Evolutionary conservation across 2,888 invertebrate genomes (phyloP).

Genomic region (Calliopum simillimum): DNA sequence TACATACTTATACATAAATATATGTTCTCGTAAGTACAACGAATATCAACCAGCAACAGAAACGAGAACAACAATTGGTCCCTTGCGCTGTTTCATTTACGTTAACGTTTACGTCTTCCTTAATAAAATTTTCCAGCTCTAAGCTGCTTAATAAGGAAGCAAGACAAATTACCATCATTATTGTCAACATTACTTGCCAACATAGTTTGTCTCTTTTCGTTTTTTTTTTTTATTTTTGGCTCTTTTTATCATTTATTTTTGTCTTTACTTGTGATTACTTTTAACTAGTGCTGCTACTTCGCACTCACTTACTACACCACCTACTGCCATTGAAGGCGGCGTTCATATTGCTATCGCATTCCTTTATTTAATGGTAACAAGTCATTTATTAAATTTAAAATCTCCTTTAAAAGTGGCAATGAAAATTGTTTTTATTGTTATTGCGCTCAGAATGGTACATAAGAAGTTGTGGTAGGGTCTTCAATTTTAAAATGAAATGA

Average conservation of each 20-base stretch:
- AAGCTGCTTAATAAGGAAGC: conserved; percentile 14
- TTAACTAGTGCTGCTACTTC: not conserved
- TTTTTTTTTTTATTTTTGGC: not conserved
- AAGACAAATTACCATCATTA: conserved; percentile 25
- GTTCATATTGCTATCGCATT: no score
- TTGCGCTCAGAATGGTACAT: no score
- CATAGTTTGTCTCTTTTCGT: conserved; percentile 10
- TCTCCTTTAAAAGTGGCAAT: no score
- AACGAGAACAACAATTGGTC: conserved; percentile 40
- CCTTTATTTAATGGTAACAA: no score
- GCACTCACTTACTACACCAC: not conserved
- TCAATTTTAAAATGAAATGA: no score
- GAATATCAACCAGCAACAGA: conserved; percentile 10
- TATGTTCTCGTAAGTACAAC: no score
- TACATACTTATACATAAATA: not conserved
- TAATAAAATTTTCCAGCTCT: not conserved
- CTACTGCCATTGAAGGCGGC: no score
- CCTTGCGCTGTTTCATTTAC: conserved; percentile 2
- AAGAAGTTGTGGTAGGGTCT: no score
- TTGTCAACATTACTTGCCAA: conserved; percentile 24
- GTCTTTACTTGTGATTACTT: not conserved
- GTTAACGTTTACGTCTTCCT: not conserved
- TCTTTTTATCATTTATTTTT: not conserved
- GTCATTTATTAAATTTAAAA: no score
- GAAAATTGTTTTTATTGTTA: no score